Evolutionary conservation across 1,140 invertebrate species (phyloP).

Genomic region (Plectrocnemia conspersa): DNA sequence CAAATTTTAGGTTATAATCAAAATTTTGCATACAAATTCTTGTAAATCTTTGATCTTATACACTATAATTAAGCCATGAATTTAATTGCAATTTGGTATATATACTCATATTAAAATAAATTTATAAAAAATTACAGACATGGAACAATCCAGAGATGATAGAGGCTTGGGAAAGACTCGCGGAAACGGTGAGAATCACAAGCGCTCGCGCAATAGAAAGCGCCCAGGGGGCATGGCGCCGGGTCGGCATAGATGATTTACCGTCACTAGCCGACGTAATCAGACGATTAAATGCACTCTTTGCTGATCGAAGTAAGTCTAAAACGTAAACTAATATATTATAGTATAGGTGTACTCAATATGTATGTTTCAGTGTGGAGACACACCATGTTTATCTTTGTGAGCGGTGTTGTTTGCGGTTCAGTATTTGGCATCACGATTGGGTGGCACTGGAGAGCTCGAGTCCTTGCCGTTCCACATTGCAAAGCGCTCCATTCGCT

Average conservation of each 20-base stretch:
- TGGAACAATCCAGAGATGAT: conserved; percentile 29
- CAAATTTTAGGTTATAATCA: no score
- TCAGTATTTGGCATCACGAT: conserved; percentile 40
- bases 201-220: conserved; percentile 5
- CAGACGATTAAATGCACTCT: conserved; percentile 41
- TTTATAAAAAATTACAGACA: conserved; percentile 11
- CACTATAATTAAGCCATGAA: no score
- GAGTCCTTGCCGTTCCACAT: conserved; percentile 40
- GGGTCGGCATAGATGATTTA: conserved; percentile 31
- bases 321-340: background rate
- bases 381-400: conserved; percentile 45
- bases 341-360: background rate
- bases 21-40: no score
- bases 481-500: conserved; percentile 43
- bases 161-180: conserved; percentile 19
- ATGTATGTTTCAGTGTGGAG: conserved; percentile 43
- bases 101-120: background rate
- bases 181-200: conserved; percentile 11
- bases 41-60: no score
- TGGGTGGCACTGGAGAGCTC: conserved; percentile 39
- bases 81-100: no score
- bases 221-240: conserved; percentile 21
- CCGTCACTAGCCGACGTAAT: conserved; percentile 44
- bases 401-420: conserved; percentile 42
- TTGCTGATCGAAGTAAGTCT: conserved; percentile 44